Conservation (phyloP, 1,140 invertebrate genomes). For the Gonioctena quinquepunctata region DNA sequence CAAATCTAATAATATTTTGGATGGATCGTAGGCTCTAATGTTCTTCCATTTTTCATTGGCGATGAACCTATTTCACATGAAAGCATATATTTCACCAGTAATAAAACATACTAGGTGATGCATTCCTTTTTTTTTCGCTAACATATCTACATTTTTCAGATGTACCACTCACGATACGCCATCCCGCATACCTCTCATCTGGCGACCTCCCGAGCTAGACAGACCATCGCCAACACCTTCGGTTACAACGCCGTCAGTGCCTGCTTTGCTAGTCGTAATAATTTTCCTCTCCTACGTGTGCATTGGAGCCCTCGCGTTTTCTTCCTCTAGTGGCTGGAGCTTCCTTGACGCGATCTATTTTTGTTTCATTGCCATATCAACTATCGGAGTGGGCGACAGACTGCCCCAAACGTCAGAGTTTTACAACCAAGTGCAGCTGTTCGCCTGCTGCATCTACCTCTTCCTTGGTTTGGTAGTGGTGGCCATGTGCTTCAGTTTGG, state of each 20-base stretch:
- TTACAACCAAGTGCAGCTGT: conserved; percentile 71
- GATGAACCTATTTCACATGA: no score
- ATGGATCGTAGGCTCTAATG: no score
- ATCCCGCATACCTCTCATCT: conserved; percentile 72
- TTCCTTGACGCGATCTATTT: conserved; percentile 85
- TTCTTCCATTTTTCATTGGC: no score
- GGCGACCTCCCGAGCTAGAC: conserved; percentile 51
- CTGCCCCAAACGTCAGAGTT: conserved; percentile 70
- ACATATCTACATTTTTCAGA: conserved; percentile 51
- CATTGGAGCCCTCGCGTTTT: conserved; percentile 72
- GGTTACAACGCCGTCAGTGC: conserved; percentile 62
- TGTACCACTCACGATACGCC: conserved; percentile 70
- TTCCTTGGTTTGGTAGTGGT: conserved; percentile 86
- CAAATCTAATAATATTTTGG: no score
- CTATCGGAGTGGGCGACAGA: conserved; percentile 85
- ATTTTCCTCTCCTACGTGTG: conserved; percentile 73
- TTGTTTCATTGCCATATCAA: conserved; percentile 85
- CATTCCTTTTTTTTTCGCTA: accelerated
- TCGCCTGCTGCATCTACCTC: conserved; percentile 84
- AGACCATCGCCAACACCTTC: conserved; percentile 27
- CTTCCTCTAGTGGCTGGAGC: conserved; percentile 75
- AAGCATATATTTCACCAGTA: no score
- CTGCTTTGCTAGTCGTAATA: conserved; percentile 71
- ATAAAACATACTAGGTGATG: no score
- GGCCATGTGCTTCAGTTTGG: conserved; percentile 90